A percentile compares a stretch with the other conserved stretches of the same genome.
phyloP scores from a whole-genome alignment of 2,113 vertebrate genomes.

The Neoarius graeffei region DNA sequence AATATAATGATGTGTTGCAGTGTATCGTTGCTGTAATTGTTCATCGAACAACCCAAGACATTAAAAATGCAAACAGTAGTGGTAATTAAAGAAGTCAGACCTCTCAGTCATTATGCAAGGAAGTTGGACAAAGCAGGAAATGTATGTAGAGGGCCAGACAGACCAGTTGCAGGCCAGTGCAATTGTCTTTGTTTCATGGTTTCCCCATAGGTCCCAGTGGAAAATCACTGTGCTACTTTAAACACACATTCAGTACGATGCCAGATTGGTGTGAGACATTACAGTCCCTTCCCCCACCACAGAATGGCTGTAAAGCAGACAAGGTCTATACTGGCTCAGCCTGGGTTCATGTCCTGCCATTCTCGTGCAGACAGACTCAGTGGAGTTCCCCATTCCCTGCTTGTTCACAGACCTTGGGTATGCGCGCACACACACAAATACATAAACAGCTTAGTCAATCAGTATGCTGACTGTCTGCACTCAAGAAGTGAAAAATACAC shows the following conservation, averaged over 20 bases:
- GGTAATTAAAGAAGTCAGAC: constrained; percentile 44
- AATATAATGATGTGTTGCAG: not conserved
- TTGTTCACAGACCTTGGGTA: constrained; percentile 37
- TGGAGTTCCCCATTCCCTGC: not conserved
- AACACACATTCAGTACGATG: constrained; percentile 58
- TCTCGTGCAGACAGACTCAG: constrained; percentile 62
- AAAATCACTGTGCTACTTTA: constrained; percentile 64
- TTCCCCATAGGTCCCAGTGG: constrained; percentile 61
- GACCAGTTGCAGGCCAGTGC: constrained; percentile 51
- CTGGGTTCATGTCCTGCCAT: constrained; percentile 64
- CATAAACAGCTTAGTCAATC: constrained; percentile 20
- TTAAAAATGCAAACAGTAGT: constrained; percentile 13
- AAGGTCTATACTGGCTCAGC: constrained; percentile 67
- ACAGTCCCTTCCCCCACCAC: constrained; percentile 45
- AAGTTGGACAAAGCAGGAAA: constrained; percentile 57
- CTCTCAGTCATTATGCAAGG: constrained; percentile 51
- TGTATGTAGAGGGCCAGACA: constrained; percentile 46
- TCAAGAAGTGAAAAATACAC: not conserved
- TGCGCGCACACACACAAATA: constrained; percentile 3
- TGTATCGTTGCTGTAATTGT: not conserved
- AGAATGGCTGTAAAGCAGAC: constrained; percentile 66
- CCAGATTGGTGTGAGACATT: constrained; percentile 55
- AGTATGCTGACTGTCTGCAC: not conserved
- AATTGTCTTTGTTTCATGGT: constrained; percentile 63
- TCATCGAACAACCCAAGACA: constrained; percentile 14